phyloP scores from a whole-genome alignment of 2,888 invertebrate genomes.

The Drosophila phalerata region DNA sequence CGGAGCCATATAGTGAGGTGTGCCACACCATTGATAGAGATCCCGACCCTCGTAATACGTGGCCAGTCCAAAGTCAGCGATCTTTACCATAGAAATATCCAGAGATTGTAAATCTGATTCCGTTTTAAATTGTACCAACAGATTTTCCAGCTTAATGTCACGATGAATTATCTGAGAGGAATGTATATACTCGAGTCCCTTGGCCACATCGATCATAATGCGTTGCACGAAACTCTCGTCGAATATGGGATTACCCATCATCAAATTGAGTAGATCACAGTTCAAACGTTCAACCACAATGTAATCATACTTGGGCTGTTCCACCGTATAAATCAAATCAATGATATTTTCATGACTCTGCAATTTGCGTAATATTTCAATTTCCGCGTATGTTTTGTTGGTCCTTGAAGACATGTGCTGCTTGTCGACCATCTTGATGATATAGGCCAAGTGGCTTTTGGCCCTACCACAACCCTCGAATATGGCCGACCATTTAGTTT shows the following conservation, averaged over 20 bases:
- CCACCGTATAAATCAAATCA: conserved; percentile 36
- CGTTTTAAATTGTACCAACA: conserved; percentile 14
- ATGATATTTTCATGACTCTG: conserved; percentile 46
- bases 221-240: conserved; percentile 4
- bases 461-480: conserved; percentile 15
- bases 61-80: conserved; percentile 46
- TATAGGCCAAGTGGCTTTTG: neutral
- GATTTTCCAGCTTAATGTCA: conserved; percentile 42
- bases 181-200: conserved; percentile 35
- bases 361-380: conserved; percentile 32
- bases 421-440: conserved; percentile 39
- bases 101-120: rapidly evolving
- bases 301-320: conserved; percentile 17
- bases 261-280: conserved; percentile 24
- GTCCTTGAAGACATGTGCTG: neutral
- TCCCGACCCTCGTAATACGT: conserved; percentile 15
- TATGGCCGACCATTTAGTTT: conserved; percentile 4
- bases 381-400: conserved; percentile 12
- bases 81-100: conserved; percentile 20
- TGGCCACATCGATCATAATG: conserved; percentile 15
- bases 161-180: conserved; percentile 38
- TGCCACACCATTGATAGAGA: conserved; percentile 30
- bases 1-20: conserved; percentile 42
- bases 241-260: neutral
- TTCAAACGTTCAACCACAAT: conserved; percentile 27